phyloP scores from a whole-genome alignment of 1,140 invertebrate genomes.

The Stenopsyche tienmushanensis region DNA sequence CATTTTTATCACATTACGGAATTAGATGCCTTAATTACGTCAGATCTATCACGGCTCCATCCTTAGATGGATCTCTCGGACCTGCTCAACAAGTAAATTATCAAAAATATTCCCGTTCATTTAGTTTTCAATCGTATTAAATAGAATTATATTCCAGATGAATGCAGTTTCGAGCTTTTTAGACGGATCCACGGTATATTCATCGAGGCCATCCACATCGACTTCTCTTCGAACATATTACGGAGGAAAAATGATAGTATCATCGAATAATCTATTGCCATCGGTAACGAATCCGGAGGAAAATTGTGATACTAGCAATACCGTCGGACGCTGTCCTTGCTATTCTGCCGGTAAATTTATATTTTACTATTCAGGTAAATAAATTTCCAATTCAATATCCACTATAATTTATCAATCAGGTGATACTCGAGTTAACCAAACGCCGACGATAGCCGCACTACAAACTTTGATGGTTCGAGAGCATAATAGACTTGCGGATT shows the following conservation, averaged over 20 bases:
- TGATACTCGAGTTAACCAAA: conserved; percentile 70
- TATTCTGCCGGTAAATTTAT: conserved; percentile 54
- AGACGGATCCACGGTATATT: conserved; percentile 69
- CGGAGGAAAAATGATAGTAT: conserved; percentile 55
- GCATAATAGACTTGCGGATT: conserved; percentile 77
- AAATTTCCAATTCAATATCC: conserved; percentile 44
- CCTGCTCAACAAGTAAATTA: conserved; percentile 69
- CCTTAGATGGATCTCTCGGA: conserved; percentile 71
- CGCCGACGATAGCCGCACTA: conserved; percentile 68
- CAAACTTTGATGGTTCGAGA: conserved; percentile 53
- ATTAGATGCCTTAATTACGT: conserved; percentile 65
- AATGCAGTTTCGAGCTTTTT: conserved; percentile 70
- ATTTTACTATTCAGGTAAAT: neutral
- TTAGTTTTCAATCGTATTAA: neutral
- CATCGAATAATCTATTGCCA: conserved; percentile 58
- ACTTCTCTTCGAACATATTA: conserved; percentile 52
- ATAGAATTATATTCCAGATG: conserved; percentile 52
- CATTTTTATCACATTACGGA: conserved; percentile 60
- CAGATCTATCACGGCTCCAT: conserved; percentile 59
- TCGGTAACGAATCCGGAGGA: conserved; percentile 62
- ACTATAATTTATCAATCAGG: no score
- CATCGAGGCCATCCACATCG: conserved; percentile 52
- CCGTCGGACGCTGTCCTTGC: conserved; percentile 63
- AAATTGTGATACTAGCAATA: conserved; percentile 63
- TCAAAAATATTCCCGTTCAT: neutral